Evolutionary conservation across 2,888 invertebrate genomes (phyloP).

Genomic region (Scaeva pyrastri): DNA sequence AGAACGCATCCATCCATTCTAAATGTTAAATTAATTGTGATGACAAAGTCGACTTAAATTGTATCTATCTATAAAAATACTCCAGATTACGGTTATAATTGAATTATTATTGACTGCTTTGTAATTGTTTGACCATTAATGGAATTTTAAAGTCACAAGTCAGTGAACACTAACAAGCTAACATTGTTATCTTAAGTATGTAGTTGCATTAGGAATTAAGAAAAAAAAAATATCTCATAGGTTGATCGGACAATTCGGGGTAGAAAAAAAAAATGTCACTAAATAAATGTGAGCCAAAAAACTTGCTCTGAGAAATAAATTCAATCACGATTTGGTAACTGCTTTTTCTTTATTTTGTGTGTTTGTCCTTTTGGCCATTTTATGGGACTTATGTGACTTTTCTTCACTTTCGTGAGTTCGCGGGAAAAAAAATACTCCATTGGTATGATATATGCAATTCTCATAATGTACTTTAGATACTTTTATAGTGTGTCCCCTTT

Average conservation of each 20-base stretch:
- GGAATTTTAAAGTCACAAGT: conserved; percentile 50
- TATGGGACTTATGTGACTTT: conserved; percentile 59
- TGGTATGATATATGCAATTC: conserved; percentile 61
- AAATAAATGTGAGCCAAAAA: conserved; percentile 3
- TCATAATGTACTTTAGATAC: conserved; percentile 65
- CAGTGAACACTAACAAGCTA: conserved; percentile 40
- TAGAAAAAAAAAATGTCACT: conserved; percentile 18
- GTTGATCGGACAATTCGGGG: conserved; percentile 39
- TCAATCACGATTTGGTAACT: conserved; percentile 65
- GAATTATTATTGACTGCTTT: conserved; percentile 53
- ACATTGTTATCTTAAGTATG: no score
- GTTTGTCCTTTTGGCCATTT: conserved; percentile 34
- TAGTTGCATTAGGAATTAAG: conserved; percentile 11
- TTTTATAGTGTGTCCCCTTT: conserved; percentile 13
- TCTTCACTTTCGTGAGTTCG: conserved; percentile 69
- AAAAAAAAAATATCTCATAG: conserved; percentile 48
- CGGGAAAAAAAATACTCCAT: conserved; percentile 36
- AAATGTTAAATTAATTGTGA: conserved; percentile 50
- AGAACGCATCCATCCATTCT: conserved; percentile 38
- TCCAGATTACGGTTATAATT: conserved; percentile 53
- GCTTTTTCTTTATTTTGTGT: not conserved
- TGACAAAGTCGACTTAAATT: conserved; percentile 7
- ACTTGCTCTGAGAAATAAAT: conserved; percentile 57
- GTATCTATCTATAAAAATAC: conserved; percentile 1
- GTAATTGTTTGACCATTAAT: conserved; percentile 61